Percentiles rank a stretch among this genome's conserved stretches.
Conservation (phyloP, 2,797 vertebrate genomes). For the Acanthurus leucopareius region DNA sequence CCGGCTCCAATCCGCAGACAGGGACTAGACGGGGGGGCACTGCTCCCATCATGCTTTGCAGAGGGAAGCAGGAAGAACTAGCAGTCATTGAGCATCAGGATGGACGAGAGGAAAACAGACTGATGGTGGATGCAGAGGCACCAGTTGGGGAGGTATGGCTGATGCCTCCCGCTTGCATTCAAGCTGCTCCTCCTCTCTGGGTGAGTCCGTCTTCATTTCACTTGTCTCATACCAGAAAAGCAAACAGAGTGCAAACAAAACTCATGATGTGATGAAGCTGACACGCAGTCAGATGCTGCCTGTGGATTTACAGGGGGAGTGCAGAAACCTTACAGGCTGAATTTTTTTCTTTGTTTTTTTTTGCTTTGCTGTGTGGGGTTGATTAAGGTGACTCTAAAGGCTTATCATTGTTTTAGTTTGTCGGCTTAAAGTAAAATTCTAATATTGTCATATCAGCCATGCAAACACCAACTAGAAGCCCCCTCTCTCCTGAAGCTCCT, state of each 20-base stretch:
- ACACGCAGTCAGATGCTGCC: constrained; percentile 54
- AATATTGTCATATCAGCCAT: background rate
- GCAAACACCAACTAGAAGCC: background rate
- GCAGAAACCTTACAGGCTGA: constrained; percentile 35
- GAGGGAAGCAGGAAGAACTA: constrained; percentile 72
- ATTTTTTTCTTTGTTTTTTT: background rate
- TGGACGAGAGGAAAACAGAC: constrained; percentile 26
- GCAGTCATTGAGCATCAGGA: constrained; percentile 29
- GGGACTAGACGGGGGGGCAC: constrained; percentile 3
- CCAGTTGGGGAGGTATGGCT: constrained; percentile 57
- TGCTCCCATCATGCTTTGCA: constrained; percentile 80
- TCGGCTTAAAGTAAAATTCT: background rate
- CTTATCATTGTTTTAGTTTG: background rate
- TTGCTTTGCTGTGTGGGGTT: background rate
- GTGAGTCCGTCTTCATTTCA: constrained; percentile 65
- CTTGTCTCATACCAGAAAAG: background rate
- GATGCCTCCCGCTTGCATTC: constrained; percentile 18
- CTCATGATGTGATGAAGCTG: constrained; percentile 11
- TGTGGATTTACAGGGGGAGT: constrained; percentile 72
- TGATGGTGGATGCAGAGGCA: constrained; percentile 55
- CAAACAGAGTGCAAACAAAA: background rate
- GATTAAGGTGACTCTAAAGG: background rate
- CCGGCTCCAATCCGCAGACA: constrained; percentile 29
- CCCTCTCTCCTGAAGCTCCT: background rate
- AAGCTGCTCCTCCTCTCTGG: constrained; percentile 48